These are phyloP conservation scores for Phthorimaea operculella DNA, from an alignment of 1,140 invertebrate species.

Conservation along the genomic window DNA sequence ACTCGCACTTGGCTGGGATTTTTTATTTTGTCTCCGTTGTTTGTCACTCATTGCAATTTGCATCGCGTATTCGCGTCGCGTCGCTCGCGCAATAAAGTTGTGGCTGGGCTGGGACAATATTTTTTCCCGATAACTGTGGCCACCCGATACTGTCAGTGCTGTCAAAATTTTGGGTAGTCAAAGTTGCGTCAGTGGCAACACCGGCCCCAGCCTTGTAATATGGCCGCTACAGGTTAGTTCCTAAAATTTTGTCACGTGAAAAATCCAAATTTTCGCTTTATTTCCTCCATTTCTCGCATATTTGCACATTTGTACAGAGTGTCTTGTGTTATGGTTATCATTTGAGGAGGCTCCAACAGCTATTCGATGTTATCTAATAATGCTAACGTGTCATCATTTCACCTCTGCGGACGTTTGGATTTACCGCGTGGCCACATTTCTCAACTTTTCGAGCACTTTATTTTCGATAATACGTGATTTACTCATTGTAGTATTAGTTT, in stretches of 20 bases:
- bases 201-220: slow-evolving; percentile 62
- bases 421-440: slow-evolving; percentile 68
- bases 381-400: slow-evolving; percentile 67
- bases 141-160: too few species aligned
- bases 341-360: slow-evolving; percentile 13
- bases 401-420: slow-evolving; percentile 62
- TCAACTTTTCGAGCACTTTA: slow-evolving; percentile 38
- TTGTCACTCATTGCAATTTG: too few species aligned
- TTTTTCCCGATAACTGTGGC: too few species aligned
- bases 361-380: slow-evolving; percentile 34
- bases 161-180: background rate
- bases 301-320: slow-evolving; percentile 28
- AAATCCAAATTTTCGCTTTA: slow-evolving; percentile 28
- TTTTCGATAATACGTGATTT: slow-evolving; percentile 14
- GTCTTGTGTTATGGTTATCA: slow-evolving; percentile 20
- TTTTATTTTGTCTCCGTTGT: too few species aligned
- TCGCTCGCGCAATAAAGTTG: too few species aligned
- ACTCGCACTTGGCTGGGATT: too few species aligned
- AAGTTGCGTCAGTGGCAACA: slow-evolving; percentile 48
- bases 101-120: too few species aligned
- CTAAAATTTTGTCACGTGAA: slow-evolving; percentile 62
- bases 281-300: slow-evolving; percentile 26
- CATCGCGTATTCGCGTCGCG: too few species aligned
- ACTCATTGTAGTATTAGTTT: slow-evolving; percentile 4
- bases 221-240: slow-evolving; percentile 68